Evolutionary conservation across 2,113 vertebrate species (phyloP), one percentile per base, ranked within the genome.

Genomic region (Vulpes lagopus): DNA sequence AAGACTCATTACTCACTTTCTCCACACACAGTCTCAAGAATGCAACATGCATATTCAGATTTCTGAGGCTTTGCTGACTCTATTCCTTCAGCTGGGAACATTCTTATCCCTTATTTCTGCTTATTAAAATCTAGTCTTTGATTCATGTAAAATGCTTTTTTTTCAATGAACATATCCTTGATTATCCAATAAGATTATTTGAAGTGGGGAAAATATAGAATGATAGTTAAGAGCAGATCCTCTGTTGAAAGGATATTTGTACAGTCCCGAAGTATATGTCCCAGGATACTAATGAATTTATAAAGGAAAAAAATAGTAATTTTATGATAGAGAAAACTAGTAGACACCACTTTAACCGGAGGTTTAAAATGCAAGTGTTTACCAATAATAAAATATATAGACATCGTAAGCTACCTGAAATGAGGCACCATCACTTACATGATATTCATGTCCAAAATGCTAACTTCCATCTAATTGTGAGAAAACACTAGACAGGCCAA

Each of bases 281-380:
- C 8, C 8, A 71, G 65, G 4, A 32, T 71, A 82, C 82, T 86
- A 91, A 73, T 94, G 23, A 94, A 65, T 32, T 78, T 94, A 73
- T 38, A 93, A 96, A 96, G 55, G 20, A 80, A 80, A 82, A 82
- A 27, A 71, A 59, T 35, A 22, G 65, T 73, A 17, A 82, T 69
- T 94, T 94, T 67, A 87, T 19, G 23, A 12, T 84, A 89, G 14
- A 38, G 15, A 81, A 35, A 80, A 35, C 38, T 43, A 84, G 16
- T 51, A 92, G 38, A 38, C 35, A 71, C 17, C 49, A 76, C 38
- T 20, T 53, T 86, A 94, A 67, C 16, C 71, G 83, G 86, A 10
- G 51, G 35, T 1, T 55, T 11, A 25, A 94, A 11, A 43, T 60
- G 73, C 15, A 12, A 51, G 23, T 30, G 74, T 51, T 86, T 49